Evolutionary conservation across 1,140 invertebrate genomes (phyloP), one percentile per base, ranked within the genome.

Genomic region (Monochamus saltuarius): DNA sequence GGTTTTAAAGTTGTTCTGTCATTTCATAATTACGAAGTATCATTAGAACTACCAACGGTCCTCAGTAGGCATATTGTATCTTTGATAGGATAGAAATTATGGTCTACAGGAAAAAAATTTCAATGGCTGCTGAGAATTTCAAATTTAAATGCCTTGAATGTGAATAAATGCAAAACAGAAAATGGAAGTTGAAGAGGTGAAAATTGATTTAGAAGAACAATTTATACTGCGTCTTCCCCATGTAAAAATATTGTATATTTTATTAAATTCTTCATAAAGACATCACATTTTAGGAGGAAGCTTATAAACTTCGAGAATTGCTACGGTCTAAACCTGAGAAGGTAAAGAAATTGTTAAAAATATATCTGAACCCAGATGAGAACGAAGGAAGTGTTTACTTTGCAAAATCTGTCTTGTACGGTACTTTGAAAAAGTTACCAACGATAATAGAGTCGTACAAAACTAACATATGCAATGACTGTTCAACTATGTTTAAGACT

Each of bases 381-480:
- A 34, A 42, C 7, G 47, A 43, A 14, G 70, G 66, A 10, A 43
- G 35, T 1, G 66, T 75, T 13, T 47, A 53, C 38, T 42, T 73
- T 13, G 51, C 66, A n/a, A 67, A 63, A 14, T 62, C 60, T 35
- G 45, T 35, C 47, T 39, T 73, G 1, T 45, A 62, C 38, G 68
- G 58, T 7, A 64, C 64, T 53, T 29, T 76, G 29, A 59, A 62
- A 35, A 66, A 73, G 47, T 61, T 76, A 19, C 75, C 75, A 0
- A 73, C 73, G 4, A 68, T 74, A n/a, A 66, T 72, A 19, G 75
- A 76, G 51, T 72, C 73, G 0, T 58, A 68, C 22, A 74, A 73
- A 57, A 71, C 70, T 7, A 67, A 65, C 6, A 62, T 67, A n/a
- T 34, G 17, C 4, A 37, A 59, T 16, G 65, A 76, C 50, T 64